Percentiles rank a stretch among this genome's conserved stretches.
phyloP scores from a whole-genome alignment of 2,797 vertebrate species.

The Natrix natrix region DNA sequence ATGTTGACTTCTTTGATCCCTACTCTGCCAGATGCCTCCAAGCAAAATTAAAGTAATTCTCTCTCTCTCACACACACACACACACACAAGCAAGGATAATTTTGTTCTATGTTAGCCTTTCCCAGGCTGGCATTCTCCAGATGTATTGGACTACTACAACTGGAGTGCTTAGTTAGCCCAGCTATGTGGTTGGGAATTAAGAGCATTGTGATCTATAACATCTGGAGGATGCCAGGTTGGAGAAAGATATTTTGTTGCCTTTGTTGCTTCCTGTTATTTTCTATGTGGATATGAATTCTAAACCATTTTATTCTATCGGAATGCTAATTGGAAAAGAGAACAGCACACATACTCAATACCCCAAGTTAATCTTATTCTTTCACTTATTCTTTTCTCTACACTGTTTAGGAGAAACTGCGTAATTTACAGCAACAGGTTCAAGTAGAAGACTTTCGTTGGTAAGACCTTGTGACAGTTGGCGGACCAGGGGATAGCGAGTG shows the following conservation, averaged over 20 bases:
- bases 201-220: background rate
- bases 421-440: conserved; percentile 62
- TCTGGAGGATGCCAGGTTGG: background rate
- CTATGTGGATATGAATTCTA: background rate
- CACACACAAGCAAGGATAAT: background rate
- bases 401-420: conserved; percentile 58
- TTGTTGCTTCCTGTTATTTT: background rate
- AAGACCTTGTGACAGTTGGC: conserved; percentile 12
- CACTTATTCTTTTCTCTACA: background rate
- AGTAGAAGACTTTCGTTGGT: conserved; percentile 47
- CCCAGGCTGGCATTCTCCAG: background rate
- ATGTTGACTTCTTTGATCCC: background rate
- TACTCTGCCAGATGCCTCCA: background rate
- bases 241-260: background rate
- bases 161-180: background rate
- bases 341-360: background rate
- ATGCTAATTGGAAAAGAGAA: conserved; percentile 25
- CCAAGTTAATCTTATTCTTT: background rate
- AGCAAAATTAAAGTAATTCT: background rate
- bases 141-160: background rate
- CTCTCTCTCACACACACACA: background rate
- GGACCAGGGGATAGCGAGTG: conserved; percentile 31
- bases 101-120: background rate
- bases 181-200: background rate
- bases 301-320: background rate